Conservation (phyloP, 2,113 vertebrate species). For the Pseudonaja textilis region DNA sequence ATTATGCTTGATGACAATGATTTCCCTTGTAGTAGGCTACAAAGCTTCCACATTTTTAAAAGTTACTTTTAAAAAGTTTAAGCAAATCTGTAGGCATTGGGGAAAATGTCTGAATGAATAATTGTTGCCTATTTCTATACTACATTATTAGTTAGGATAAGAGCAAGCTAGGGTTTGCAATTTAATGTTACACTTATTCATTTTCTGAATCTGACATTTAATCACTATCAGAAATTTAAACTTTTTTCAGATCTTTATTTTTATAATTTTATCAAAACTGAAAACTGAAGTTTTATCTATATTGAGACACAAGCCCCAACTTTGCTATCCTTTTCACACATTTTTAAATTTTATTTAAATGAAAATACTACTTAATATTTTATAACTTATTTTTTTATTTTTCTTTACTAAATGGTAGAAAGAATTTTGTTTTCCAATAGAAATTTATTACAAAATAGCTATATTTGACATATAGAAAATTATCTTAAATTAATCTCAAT, state of each 20-base stretch:
- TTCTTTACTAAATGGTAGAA: background rate
- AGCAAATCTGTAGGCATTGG: background rate
- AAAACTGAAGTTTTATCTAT: no score
- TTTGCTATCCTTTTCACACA: no score
- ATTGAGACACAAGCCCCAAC: no score
- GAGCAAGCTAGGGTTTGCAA: background rate
- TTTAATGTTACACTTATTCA: background rate
- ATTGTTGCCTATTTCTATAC: background rate
- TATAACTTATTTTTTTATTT: background rate
- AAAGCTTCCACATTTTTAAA: background rate
- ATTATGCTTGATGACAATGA: background rate
- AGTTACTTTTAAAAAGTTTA: background rate
- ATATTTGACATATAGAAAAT: background rate
- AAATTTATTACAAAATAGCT: background rate
- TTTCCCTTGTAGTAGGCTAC: background rate
- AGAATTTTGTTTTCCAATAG: background rate
- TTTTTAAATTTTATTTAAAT: background rate
- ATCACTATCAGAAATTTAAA: background rate
- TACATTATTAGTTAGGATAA: background rate
- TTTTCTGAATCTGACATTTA: background rate
- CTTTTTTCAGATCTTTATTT: background rate
- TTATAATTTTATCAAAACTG: no score
- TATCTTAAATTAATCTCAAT: conserved; percentile 2
- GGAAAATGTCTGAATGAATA: background rate
- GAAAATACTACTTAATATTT: background rate